A percentile compares a stretch with the other conserved stretches of the same genome.
Conservation (phyloP, 2,113 vertebrate genomes). For the Oncorhynchus masou region DNA sequence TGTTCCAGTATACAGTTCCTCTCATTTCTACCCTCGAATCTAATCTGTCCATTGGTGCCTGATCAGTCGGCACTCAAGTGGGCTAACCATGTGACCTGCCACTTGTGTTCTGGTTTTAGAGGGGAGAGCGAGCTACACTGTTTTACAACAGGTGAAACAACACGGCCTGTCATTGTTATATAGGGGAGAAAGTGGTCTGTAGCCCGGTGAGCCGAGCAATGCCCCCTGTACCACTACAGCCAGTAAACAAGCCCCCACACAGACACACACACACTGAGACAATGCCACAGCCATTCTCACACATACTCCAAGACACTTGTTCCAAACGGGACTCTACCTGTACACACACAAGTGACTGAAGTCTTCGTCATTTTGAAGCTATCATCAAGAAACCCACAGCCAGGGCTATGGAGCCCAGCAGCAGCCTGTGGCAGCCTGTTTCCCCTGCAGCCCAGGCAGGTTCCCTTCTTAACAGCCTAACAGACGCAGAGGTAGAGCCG, state of each 20-base stretch:
- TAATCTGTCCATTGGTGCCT: conserved; percentile 45
- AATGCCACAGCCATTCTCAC: conserved; percentile 19
- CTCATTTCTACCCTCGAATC: conserved; percentile 24
- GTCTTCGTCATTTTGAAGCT: conserved; percentile 8
- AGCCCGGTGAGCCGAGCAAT: conserved; percentile 43
- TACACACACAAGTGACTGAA: conserved; percentile 37
- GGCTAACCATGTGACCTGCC: conserved; percentile 55
- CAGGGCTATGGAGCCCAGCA: background rate
- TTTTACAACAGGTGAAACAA: conserved; percentile 79
- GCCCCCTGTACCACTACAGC: conserved; percentile 43
- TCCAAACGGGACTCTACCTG: conserved; percentile 38
- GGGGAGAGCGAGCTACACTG: conserved; percentile 47
- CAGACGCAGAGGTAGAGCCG: background rate
- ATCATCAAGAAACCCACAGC: conserved; percentile 35
- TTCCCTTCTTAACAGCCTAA: background rate
- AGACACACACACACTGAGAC: conserved; percentile 11
- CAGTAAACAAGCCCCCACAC: conserved; percentile 51
- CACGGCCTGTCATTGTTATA: conserved; percentile 76
- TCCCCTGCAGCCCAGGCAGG: background rate
- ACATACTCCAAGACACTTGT: conserved; percentile 35
- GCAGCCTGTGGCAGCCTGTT: background rate
- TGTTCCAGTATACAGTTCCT: conserved; percentile 22
- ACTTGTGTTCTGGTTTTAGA: conserved; percentile 76
- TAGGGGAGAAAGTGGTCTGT: conserved; percentile 74
- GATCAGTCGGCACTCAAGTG: conserved; percentile 57